phyloP scores from a whole-genome alignment of 1,140 invertebrate genomes.

The Homalodisca vitripennis region DNA sequence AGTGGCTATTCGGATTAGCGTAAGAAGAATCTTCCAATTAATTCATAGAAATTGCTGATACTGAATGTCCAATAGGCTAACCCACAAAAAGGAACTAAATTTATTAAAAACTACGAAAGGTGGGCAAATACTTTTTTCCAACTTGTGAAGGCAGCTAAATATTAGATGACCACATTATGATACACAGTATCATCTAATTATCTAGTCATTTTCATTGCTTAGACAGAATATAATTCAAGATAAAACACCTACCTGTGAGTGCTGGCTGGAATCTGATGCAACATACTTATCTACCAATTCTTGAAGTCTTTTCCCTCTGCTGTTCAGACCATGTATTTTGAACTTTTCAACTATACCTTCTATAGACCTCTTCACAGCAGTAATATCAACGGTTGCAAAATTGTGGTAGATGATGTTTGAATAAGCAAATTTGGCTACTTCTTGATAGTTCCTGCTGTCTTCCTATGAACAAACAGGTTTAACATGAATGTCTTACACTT shows the following conservation, averaged over 20 bases:
- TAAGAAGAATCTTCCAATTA: too few relatives aligned
- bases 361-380: neutral
- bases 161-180: too few relatives aligned
- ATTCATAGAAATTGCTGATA: too few relatives aligned
- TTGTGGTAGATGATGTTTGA: conserved; percentile 12
- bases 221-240: neutral
- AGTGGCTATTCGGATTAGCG: too few relatives aligned
- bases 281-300: conserved; percentile 18
- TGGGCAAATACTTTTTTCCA: too few relatives aligned
- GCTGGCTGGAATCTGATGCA: conserved; percentile 1
- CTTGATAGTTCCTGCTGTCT: conserved; percentile 14
- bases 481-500: neutral
- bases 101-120: too few relatives aligned
- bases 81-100: too few relatives aligned
- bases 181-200: too few relatives aligned
- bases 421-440: conserved; percentile 5
- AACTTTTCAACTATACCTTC: conserved; percentile 1
- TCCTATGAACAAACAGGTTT: neutral
- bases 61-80: too few relatives aligned
- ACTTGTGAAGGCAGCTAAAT: too few relatives aligned
- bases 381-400: conserved; percentile 15
- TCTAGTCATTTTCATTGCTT: too few relatives aligned
- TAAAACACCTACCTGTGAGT: conserved; percentile 5
- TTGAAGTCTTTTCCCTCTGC: neutral
- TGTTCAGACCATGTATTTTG: neutral